Evolutionary conservation across 2,797 vertebrate genomes (phyloP), one percentile per base, ranked within the genome.

Genomic region (Megaceryle alcyon): DNA sequence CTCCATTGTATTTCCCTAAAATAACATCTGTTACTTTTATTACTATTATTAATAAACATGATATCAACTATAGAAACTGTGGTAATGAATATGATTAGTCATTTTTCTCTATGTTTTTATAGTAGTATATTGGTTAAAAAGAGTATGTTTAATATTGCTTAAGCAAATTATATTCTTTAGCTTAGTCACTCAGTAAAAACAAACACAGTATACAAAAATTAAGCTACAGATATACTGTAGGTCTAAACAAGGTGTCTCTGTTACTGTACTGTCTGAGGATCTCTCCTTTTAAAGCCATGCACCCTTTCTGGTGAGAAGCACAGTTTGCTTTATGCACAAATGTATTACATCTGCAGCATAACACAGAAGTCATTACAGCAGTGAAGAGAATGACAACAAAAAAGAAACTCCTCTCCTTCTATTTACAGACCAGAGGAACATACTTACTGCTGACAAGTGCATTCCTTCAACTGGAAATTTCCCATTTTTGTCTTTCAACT

Each of bases 1-100:
- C 22, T 97, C 96, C 96, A 96, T 97, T 86, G 68, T 80, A 86
- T 87, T 88, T 68, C 82, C 80, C 86, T 97, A 73, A 93, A 96
- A 80, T 37, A 95, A 88, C 12, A 83, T n/a, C 9, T 29, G 14
- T 26, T 73, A 77, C 20, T 71, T 91, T 79, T 84, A 66, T 76
- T 89, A 28, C 15, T 31, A 26, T 14, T 65, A 53, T 46, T 69
- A 87, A 79, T 33, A 85, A 73, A 44, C 5, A 57, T 46, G 53
- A 28, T 12, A 59, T 5, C 23, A 83, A 16, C 13, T 60, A 51
- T 4, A 73, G n/a, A 79, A 80, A 80, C 7, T 12, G 3, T 23
- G 85, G 28, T 35, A 77, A 39, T 25, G 1, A 79, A 51, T 31
- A 51, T 14, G 37, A 11, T 39, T 33, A 82, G 16, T n/a, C 2